phyloP scores from a whole-genome alignment of 2,888 invertebrate genomes.

The Trichopria drosophilae region DNA sequence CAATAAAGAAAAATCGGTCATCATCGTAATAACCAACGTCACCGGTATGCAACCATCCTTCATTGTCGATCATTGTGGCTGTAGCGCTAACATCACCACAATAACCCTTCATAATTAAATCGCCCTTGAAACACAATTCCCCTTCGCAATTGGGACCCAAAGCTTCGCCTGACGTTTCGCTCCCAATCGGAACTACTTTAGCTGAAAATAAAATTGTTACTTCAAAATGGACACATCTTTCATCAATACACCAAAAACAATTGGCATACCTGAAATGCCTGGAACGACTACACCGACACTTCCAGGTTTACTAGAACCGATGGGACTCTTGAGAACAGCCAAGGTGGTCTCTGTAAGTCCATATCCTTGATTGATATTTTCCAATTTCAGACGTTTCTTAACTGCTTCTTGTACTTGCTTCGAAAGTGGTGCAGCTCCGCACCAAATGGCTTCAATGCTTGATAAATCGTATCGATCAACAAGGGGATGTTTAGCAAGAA shows the following conservation, averaged over 20 bases:
- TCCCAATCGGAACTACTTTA: constrained; percentile 35
- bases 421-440: constrained; percentile 82
- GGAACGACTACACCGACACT: constrained; percentile 72
- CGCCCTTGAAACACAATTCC: constrained; percentile 82
- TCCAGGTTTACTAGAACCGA: constrained; percentile 64
- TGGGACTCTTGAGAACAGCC: constrained; percentile 51
- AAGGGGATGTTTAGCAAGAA: constrained; percentile 79
- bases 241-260: not conserved
- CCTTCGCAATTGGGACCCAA: constrained; percentile 72
- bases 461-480: constrained; percentile 76
- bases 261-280: constrained; percentile 64
- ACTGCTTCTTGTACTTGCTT: constrained; percentile 69
- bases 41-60: constrained; percentile 79
- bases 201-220: constrained; percentile 13
- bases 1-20: constrained; percentile 77
- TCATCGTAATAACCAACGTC: constrained; percentile 82
- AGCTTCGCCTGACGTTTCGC: constrained; percentile 46
- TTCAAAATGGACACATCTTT: not conserved
- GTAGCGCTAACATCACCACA: constrained; percentile 72
- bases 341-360: constrained; percentile 81
- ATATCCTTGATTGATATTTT: constrained; percentile 66
- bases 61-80: constrained; percentile 64
- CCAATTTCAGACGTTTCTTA: constrained; percentile 61
- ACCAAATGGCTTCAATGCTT: constrained; percentile 67
- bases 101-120: constrained; percentile 83